phyloP scores from a whole-genome alignment of 2,888 invertebrate genomes.

The Neelides folsomi region DNA sequence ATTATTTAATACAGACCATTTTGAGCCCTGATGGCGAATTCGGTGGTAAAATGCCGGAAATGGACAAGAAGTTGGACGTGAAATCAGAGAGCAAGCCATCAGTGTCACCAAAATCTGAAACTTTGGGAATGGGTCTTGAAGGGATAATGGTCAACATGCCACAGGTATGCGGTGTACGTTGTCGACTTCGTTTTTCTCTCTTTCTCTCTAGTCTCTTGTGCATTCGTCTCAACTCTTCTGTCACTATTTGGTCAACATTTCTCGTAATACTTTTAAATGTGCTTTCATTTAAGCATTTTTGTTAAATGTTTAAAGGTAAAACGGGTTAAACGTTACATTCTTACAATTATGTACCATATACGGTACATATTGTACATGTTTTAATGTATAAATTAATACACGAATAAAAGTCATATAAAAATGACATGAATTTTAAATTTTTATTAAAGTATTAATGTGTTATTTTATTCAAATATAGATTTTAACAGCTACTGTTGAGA shows the following conservation, averaged over 20 bases:
- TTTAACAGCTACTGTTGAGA: conserved; percentile 90
- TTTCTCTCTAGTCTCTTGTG: too few relatives aligned
- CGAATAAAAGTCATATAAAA: background rate
- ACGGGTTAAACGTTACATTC: too few relatives aligned
- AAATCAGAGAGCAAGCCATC: conserved; percentile 25
- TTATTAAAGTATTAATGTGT: background rate
- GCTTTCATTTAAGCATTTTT: too few relatives aligned
- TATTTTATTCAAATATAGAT: conserved; percentile 47
- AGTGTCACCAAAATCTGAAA: conserved; percentile 50
- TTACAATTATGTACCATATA: too few relatives aligned
- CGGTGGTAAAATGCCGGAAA: conserved; percentile 44
- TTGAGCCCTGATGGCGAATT: conserved; percentile 31
- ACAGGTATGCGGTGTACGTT: conserved; percentile 52
- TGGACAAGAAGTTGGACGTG: conserved; percentile 44
- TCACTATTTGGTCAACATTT: too few relatives aligned
- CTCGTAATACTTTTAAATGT: too few relatives aligned
- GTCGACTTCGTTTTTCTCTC: too few relatives aligned
- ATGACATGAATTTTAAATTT: background rate
- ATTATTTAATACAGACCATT: conserved; percentile 15
- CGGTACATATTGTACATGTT: too few relatives aligned
- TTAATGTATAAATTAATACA: too few relatives aligned
- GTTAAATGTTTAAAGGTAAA: too few relatives aligned
- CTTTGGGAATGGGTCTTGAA: conserved; percentile 62
- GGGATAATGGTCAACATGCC: conserved; percentile 85
- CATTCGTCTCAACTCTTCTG: too few relatives aligned